Base-by-base conservation (phyloP, 2,888 invertebrate species). In the Ceraclea dissimilis region DNA sequence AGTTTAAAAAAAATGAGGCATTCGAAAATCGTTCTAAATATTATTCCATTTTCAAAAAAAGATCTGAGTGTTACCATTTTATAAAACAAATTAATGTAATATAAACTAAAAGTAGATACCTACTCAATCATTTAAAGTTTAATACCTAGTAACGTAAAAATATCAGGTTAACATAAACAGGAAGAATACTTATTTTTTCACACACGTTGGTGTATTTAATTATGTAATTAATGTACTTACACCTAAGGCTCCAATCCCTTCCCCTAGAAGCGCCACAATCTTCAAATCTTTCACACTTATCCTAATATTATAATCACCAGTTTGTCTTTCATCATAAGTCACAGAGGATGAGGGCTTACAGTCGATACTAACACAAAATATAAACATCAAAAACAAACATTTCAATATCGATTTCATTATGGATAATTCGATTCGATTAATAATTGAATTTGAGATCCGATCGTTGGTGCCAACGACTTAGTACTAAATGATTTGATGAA, bases 251-350 rank as follows among this genome's bases (percentile, higher is more conserved):
- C 80, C 82, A 64, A 79, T 71, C 39, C 79, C 77, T 39, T 81
- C 80, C 64, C 82, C 81, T 61, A 86, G 66, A 33, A 87, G 68
- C 6, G 86, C 88, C 64, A 90, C 78, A 64, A 90, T 80, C 66
- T 86, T 82, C 61, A 90, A 77, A 71, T 90, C 86, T 72, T 89
- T 90, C 62, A 90, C 73, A 70, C 86, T 86, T 61, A 91, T 76
- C 67, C 88, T 88, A 63, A 91, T 83, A 70, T 91, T 91, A 63
- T 86, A 78, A 64, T 87, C 84, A 18, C 90, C 90, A 2, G 80
- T 82, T 73, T 91, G 90, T 47, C 85, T 80, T 70, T 90, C 89
- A 70, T 90, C 88, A 70, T 74, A 79, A 55, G 66, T 65, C 2
- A 39, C 26, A 49, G 44, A 31, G 11, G 16, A 8, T n/a, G n/a